Conservation (phyloP, 2,113 vertebrate species). For the Odocoileus virginianus region DNA sequence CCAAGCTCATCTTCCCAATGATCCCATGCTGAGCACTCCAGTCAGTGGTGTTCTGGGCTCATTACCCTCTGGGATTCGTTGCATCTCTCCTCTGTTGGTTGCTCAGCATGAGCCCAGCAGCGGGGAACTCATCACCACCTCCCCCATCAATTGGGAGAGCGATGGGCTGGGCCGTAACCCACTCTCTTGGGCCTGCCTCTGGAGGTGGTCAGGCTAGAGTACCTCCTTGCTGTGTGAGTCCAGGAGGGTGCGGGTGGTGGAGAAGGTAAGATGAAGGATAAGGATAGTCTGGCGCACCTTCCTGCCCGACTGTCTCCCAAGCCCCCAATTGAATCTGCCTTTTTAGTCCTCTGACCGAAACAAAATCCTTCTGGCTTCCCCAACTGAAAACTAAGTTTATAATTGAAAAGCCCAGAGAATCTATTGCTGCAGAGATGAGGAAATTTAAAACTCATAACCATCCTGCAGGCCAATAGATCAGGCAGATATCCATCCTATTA, state of each 20-base stretch:
- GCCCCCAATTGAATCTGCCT: background rate
- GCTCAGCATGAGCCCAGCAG: background rate
- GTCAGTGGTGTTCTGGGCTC: constrained; percentile 54
- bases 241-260: background rate
- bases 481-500: constrained; percentile 30
- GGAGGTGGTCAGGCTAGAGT: background rate
- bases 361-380: background rate
- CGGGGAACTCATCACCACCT: background rate
- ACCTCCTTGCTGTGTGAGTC: background rate
- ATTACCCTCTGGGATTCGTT: constrained; percentile 38
- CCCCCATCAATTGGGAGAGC: background rate
- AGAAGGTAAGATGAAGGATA: background rate
- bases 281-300: background rate
- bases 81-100: background rate
- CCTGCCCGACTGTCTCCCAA: background rate
- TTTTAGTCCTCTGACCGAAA: constrained; percentile 9
- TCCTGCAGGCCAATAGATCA: constrained; percentile 24
- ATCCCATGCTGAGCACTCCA: background rate
- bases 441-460: constrained; percentile 52
- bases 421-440: constrained; percentile 17
- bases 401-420: constrained; percentile 47
- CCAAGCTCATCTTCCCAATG: background rate
- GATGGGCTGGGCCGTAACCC: accelerated
- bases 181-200: background rate
- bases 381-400: constrained; percentile 28